Base-by-base conservation (phyloP, 2,888 invertebrate species). In the Noctua janthina region DNA sequence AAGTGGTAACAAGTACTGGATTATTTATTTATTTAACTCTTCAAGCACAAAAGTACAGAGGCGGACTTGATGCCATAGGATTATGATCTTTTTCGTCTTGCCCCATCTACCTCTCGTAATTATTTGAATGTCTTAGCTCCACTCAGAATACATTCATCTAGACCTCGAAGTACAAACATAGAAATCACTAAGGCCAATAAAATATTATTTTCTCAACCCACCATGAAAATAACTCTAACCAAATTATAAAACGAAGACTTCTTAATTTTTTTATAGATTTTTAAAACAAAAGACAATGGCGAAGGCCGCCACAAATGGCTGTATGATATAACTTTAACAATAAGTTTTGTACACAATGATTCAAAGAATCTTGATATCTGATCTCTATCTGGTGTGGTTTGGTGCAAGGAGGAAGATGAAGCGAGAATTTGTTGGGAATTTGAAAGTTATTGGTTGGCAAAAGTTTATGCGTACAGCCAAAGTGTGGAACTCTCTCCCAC, bases 271-370 rank as follows among this genome's bases (percentile, higher is more conserved):
- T 81, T 81, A 82, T 66, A 80, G 66, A 73, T 74, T 88, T 76
- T 74, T 79, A 90, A 92, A 92, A 94, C 93, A 94, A 94, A 94
- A 91, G 91, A 95, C 95, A 95, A 95, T 95, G 85, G 93, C 81
- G 92, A 94, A 95, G 95, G 95, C 88, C 94, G 80, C 46, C 79
- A 78, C 86, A 80, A 89, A 90, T 87, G 84, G 88, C 79, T 83
- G 90, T 93, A 93, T 95, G 94, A 95, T 95, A 95, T 95, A 94
- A 95, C 93, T 87, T 90, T 90, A 95, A 96, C 96, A 96, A 96
- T 96, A 95, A 95, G 94, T 96, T 95, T 95, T 91, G 93, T 95
- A 93, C 92, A 95, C 95, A 95, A 96, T 93, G 93, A 93, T 93
- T 92, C 92, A 93, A 93, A 95, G 94, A 94, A 95, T 93, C 90